Evolutionary conservation across 2,113 vertebrate species (phyloP).

Genomic region (Pogonocichla stellata): DNA sequence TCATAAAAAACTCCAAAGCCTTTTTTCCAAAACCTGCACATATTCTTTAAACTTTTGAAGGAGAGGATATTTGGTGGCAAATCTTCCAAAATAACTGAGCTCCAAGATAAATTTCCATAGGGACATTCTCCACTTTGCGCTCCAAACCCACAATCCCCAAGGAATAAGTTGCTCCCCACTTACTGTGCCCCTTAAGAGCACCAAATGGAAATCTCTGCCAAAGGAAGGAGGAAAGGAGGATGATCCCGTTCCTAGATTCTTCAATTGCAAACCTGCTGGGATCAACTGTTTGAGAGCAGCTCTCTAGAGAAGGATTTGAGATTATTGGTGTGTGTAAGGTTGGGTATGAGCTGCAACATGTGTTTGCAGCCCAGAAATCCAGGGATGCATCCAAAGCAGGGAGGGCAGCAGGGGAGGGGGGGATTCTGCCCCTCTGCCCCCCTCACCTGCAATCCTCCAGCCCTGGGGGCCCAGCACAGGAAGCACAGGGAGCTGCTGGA

Average conservation of each 20-base stretch:
- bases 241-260: neutral
- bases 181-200: neutral
- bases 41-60: neutral
- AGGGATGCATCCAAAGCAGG: neutral
- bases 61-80: neutral
- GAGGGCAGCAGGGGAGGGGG: fast-evolving
- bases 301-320: neutral
- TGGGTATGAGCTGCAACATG: neutral
- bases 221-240: neutral
- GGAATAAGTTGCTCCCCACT: neutral
- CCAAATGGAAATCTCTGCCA: neutral
- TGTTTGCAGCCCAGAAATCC: neutral
- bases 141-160: neutral
- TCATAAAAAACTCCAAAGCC: neutral
- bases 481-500: neutral
- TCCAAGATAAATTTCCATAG: neutral
- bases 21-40: neutral
- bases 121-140: neutral
- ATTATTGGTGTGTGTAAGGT: neutral
- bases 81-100: neutral
- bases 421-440: neutral
- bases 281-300: neutral
- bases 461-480: neutral
- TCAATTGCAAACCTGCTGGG: neutral
- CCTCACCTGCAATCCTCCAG: neutral